These are phyloP conservation scores for Novumbra hubbsi DNA, from an alignment of 2,797 vertebrate species.

Conservation along the genomic window DNA sequence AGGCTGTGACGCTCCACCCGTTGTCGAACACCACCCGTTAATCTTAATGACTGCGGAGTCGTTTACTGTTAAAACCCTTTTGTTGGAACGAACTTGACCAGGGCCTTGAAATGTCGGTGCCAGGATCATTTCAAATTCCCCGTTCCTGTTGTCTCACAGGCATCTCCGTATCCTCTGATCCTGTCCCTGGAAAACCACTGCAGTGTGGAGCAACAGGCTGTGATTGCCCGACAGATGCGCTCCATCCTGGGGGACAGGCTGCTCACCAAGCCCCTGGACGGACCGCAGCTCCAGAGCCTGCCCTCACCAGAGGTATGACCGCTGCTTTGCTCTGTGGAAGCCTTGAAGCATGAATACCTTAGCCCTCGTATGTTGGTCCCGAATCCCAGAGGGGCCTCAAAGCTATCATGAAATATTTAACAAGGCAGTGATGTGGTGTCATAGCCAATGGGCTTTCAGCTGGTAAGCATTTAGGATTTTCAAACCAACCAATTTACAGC, in stretches of 20 bases:
- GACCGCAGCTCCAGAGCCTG: slow-evolving; percentile 59
- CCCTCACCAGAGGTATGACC: slow-evolving; percentile 88
- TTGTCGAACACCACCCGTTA: neutral
- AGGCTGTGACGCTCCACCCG: slow-evolving; percentile 27
- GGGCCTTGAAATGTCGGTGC: neutral
- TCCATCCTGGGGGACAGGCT: slow-evolving; percentile 87
- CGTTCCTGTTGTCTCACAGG: slow-evolving; percentile 34
- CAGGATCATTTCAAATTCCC: neutral
- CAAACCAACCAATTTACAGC: too few species aligned
- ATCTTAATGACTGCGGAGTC: neutral
- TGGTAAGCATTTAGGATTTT: too few species aligned
- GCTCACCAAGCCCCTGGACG: slow-evolving; percentile 72
- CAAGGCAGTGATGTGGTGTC: too few species aligned
- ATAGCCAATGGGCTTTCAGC: too few species aligned
- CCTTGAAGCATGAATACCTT: too few species aligned
- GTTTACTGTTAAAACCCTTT: neutral
- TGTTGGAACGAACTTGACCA: neutral
- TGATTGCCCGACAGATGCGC: slow-evolving; percentile 85
- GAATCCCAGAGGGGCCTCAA: too few species aligned
- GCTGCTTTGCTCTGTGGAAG: neutral
- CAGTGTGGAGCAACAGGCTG: slow-evolving; percentile 86
- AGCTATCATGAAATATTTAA: too few species aligned
- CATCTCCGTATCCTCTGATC: slow-evolving; percentile 74
- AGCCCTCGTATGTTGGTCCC: too few species aligned
- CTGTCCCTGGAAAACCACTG: slow-evolving; percentile 98